phyloP scores from a whole-genome alignment of 2,797 vertebrate species.

The Thripadectes ignobilis region DNA sequence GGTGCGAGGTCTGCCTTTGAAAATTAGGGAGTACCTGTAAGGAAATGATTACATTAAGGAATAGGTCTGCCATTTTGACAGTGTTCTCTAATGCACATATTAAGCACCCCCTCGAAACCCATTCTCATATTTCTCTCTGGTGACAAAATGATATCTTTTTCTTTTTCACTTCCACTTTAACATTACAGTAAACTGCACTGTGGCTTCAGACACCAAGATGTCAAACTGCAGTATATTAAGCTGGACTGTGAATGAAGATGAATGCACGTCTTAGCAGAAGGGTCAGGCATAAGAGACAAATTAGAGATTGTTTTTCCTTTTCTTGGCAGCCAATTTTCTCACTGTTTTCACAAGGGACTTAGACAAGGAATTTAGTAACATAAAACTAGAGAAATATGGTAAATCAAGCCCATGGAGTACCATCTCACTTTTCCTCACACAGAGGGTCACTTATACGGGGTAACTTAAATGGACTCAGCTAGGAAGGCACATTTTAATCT shows the following conservation, averaged over 20 bases:
- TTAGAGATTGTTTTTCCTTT: conserved; percentile 14
- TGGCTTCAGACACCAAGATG: conserved; percentile 2
- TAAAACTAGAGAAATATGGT: not conserved
- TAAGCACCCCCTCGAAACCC: not conserved
- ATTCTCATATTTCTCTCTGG: not conserved
- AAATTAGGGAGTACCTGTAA: not conserved
- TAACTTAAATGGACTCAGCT: not conserved
- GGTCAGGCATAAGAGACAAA: conserved; percentile 8
- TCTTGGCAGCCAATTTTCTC: not conserved
- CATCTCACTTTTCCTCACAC: not conserved
- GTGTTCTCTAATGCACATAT: not conserved
- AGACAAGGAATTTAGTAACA: not conserved
- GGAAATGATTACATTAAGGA: not conserved
- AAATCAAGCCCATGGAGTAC: not conserved
- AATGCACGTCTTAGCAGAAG: not conserved
- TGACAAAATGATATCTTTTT: not conserved
- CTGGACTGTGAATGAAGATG: conserved; percentile 26
- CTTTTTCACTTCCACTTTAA: conserved; percentile 23
- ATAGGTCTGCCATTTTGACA: not conserved
- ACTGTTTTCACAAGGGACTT: not conserved
- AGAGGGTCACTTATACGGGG: not conserved
- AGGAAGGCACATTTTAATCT: not conserved
- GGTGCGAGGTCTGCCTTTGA: not conserved
- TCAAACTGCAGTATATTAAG: conserved; percentile 23
- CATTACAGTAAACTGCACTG: not conserved